phyloP scores from a whole-genome alignment of 2,888 invertebrate genomes.

The Bugula neritina region DNA sequence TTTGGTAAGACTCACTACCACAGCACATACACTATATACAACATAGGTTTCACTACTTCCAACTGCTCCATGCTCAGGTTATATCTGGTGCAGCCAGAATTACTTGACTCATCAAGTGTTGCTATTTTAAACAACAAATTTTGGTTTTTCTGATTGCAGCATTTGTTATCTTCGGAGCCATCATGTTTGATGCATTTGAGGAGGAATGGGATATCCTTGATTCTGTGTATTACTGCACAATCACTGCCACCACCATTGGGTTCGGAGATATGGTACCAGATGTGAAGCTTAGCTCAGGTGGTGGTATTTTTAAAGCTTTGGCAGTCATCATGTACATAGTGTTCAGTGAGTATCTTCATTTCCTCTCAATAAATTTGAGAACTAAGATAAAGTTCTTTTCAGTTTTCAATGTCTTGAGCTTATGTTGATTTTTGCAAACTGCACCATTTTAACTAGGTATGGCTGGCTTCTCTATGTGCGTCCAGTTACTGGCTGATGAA shows the following conservation, averaged over 20 bases:
- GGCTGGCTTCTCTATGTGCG: slow-evolving; percentile 54
- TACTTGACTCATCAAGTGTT: no score
- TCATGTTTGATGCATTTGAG: slow-evolving; percentile 48
- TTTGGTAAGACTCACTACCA: no score
- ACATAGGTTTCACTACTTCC: neutral
- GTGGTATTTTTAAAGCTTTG: neutral
- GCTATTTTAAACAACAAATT: no score
- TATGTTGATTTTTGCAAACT: no score
- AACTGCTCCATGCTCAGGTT: no score
- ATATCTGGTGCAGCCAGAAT: no score
- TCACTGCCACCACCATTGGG: slow-evolving; percentile 52
- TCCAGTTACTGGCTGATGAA: slow-evolving; percentile 53
- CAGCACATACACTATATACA: neutral
- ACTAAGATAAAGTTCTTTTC: no score
- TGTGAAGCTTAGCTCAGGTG: neutral
- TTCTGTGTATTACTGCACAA: slow-evolving; percentile 53
- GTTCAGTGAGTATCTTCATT: slow-evolving; percentile 24
- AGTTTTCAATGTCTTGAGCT: no score
- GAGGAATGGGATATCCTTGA: slow-evolving; percentile 50
- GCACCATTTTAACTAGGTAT: no score
- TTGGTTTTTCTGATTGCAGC: slow-evolving; percentile 22
- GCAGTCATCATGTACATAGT: slow-evolving; percentile 22
- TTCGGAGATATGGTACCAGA: slow-evolving; percentile 50
- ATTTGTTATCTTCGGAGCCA: slow-evolving; percentile 50
- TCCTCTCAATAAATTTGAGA: no score